These are phyloP conservation scores for Drosophila murphyi DNA, from an alignment of 1,140 invertebrate species.

Conservation along the genomic window DNA sequence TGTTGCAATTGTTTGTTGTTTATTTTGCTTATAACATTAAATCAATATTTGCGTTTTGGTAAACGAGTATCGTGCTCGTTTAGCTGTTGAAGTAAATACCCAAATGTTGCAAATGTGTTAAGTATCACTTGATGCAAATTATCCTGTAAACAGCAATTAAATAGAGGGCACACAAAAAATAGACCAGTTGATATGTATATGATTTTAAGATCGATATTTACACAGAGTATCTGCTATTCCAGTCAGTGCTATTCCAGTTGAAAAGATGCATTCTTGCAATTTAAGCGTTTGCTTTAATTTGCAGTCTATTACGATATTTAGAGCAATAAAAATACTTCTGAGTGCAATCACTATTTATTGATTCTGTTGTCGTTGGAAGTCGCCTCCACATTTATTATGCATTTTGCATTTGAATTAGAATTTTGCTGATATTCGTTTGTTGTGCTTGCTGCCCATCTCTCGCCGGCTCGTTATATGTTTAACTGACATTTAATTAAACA, in stretches of 20 bases:
- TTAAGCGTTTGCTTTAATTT: constrained; percentile 1
- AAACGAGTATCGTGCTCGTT: background rate
- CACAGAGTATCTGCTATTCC: background rate
- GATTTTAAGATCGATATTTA: no score
- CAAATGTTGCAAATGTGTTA: constrained; percentile 20
- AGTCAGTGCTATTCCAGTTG: background rate
- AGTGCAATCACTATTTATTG: background rate
- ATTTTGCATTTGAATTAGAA: constrained; percentile 20
- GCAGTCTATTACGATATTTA: background rate
- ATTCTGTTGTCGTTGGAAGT: background rate
- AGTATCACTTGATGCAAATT: constrained; percentile 40
- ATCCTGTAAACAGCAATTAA: constrained; percentile 3
- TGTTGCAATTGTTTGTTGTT: background rate
- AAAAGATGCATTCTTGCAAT: constrained; percentile 1
- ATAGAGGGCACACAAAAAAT: no score
- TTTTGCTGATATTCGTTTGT: background rate
- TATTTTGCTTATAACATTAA: constrained; percentile 16
- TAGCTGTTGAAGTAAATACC: constrained; percentile 5
- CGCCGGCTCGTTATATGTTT: background rate
- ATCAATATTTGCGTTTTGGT: constrained; percentile 12
- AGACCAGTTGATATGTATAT: no score
- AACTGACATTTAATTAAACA: constrained; percentile 64
- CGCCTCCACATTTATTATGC: background rate
- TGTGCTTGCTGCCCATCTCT: background rate
- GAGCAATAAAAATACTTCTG: background rate